A percentile compares a stretch with the other conserved stretches of the same genome.
Conservation (phyloP, 2,888 invertebrate genomes). For the Polydrusus cervinus region DNA sequence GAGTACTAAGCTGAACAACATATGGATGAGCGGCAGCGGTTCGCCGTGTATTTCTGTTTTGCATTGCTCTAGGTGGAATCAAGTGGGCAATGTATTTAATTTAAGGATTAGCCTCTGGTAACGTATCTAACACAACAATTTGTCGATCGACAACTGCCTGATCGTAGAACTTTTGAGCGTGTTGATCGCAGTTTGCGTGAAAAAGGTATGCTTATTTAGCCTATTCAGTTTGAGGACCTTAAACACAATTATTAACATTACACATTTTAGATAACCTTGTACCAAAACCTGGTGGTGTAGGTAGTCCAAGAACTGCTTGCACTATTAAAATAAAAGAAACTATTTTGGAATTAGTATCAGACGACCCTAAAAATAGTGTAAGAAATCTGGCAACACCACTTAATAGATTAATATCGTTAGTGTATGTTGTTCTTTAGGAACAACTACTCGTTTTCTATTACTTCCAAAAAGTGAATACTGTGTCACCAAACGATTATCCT, state of each 20-base stretch:
- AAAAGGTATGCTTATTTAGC: not conserved
- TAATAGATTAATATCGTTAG: not conserved
- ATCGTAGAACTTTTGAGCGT: too few relatives aligned
- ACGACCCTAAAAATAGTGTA: not conserved
- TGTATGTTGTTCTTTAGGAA: not conserved
- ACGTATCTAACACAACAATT: too few relatives aligned
- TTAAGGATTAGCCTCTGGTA: too few relatives aligned
- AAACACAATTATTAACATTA: not conserved
- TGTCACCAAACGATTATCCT: not conserved
- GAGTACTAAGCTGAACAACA: too few relatives aligned
- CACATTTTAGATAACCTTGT: not conserved
- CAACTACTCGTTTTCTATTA: not conserved
- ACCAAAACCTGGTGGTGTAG: not conserved
- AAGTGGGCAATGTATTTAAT: too few relatives aligned
- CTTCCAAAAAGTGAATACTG: too few relatives aligned
- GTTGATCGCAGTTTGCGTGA: too few relatives aligned
- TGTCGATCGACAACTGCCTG: too few relatives aligned
- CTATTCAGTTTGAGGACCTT: not conserved
- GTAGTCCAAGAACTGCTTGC: not conserved
- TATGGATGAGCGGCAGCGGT: too few relatives aligned
- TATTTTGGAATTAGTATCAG: not conserved
- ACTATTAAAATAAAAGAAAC: not conserved
- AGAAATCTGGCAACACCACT: not conserved
- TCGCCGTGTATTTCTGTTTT: too few relatives aligned
- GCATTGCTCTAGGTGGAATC: too few relatives aligned